Conservation (phyloP, 2,113 vertebrate species). For the Oplegnathus fasciatus region DNA sequence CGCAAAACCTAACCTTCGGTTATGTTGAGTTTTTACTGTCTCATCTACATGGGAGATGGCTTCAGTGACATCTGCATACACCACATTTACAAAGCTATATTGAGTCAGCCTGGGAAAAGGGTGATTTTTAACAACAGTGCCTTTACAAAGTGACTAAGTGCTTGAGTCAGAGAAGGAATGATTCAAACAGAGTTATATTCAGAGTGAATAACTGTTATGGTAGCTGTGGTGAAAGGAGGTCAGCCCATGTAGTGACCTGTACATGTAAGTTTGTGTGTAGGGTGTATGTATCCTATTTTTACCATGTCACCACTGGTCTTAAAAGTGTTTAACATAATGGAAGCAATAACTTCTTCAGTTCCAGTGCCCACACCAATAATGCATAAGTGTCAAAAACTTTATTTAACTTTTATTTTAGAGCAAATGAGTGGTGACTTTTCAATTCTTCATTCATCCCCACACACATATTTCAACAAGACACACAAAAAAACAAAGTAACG, state of each 20-base stretch:
- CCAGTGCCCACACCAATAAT: neutral
- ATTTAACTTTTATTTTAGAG: too few species aligned
- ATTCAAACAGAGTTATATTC: slow-evolving; percentile 16
- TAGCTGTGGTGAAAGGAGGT: slow-evolving; percentile 36
- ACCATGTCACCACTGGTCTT: slow-evolving; percentile 3
- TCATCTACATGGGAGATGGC: neutral
- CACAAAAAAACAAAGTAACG: too few species aligned
- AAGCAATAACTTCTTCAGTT: neutral
- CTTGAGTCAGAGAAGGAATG: neutral
- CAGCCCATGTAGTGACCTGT: slow-evolving; percentile 18
- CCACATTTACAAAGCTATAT: slow-evolving; percentile 27
- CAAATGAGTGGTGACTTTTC: too few species aligned
- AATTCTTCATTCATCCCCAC: too few species aligned
- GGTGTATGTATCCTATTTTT: slow-evolving; percentile 29
- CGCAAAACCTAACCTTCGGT: neutral
- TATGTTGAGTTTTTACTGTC: neutral
- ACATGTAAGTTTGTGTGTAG: slow-evolving; percentile 29
- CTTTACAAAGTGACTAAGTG: slow-evolving; percentile 4
- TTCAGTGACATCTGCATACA: slow-evolving; percentile 36
- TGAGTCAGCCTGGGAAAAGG: slow-evolving; percentile 32
- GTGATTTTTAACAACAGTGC: slow-evolving; percentile 4
- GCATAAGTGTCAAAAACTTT: too few species aligned
- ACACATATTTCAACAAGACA: too few species aligned
- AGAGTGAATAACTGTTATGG: slow-evolving; percentile 13
- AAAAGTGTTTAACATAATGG: slow-evolving; percentile 8